phyloP scores from a whole-genome alignment of 2,797 vertebrate species.

The Mustela erminea region DNA sequence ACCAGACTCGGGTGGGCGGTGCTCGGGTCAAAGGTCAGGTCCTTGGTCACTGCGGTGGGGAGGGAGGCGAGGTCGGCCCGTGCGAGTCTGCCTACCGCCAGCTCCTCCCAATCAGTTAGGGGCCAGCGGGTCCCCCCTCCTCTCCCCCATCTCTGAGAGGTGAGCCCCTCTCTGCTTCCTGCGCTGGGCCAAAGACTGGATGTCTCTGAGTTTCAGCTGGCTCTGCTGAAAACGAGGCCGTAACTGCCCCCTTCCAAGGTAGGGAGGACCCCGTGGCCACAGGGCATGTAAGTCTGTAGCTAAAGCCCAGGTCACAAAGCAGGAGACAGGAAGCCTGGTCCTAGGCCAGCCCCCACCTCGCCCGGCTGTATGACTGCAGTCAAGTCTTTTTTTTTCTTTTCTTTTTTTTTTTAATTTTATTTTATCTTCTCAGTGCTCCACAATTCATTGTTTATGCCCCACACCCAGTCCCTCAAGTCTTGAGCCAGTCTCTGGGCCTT shows the following conservation, averaged over 20 bases:
- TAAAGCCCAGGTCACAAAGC: background rate
- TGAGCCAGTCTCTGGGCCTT: background rate
- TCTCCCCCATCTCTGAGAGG: background rate
- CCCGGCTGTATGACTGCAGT: background rate
- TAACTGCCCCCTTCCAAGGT: background rate
- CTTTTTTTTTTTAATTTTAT: no score
- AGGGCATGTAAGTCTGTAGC: background rate
- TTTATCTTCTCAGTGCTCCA: no score
- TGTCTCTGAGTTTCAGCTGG: background rate
- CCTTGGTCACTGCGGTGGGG: constrained; percentile 70
- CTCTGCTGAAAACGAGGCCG: background rate
- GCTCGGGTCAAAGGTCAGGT: constrained; percentile 85
- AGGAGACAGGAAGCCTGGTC: background rate
- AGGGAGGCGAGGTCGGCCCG: background rate
- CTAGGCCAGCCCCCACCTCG: background rate
- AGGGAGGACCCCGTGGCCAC: background rate
- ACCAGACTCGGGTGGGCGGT: constrained; percentile 86
- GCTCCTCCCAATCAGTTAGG: background rate
- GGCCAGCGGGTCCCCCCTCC: background rate
- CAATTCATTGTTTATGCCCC: no score
- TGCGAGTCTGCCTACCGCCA: accelerated
- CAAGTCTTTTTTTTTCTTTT: no score
- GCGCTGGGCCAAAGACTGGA: background rate
- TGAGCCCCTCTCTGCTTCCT: background rate
- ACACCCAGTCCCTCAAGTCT: background rate